These are phyloP conservation scores for Leucosticte australis DNA, from an alignment of 2,113 vertebrate species.

Conservation along the genomic window DNA sequence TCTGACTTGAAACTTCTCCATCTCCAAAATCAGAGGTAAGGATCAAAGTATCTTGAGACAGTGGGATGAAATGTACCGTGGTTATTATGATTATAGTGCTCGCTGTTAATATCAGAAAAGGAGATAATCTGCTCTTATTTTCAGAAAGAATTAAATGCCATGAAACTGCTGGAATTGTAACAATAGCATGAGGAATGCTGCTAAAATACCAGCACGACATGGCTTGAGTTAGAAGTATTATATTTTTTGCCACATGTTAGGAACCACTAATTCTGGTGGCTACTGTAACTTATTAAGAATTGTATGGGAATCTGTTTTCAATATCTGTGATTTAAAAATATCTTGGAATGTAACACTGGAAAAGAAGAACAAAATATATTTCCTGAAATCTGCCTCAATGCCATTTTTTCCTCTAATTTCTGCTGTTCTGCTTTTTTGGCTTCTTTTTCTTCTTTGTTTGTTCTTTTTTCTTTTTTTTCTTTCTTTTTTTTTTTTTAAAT, in stretches of 20 bases:
- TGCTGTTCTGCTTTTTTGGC: not conserved
- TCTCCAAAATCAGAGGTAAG: not conserved
- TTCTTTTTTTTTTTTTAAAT: accelerated
- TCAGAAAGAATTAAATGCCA: conserved; percentile 6
- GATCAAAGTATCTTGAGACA: not conserved
- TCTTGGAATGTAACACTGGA: conserved; percentile 31
- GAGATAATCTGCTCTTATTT: not conserved
- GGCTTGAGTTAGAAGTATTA: conserved; percentile 42
- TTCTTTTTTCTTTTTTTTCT: no score
- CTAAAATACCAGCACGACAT: conserved; percentile 43
- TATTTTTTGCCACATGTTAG: conserved; percentile 48
- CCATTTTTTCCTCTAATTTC: not conserved
- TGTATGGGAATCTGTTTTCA: conserved; percentile 54
- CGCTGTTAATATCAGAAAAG: not conserved
- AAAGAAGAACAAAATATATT: conserved; percentile 38
- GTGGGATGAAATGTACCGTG: not conserved
- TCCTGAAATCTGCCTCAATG: conserved; percentile 19
- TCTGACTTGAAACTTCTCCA: not conserved
- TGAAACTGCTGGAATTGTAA: conserved; percentile 8
- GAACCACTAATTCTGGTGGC: conserved; percentile 22
- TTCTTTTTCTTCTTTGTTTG: not conserved
- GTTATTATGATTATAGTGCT: not conserved
- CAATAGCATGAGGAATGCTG: conserved; percentile 53
- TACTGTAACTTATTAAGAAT: conserved; percentile 57
- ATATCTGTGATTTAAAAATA: conserved; percentile 59